phyloP scores from a whole-genome alignment of 2,113 vertebrate species.

The Rhynchomys soricoides region DNA sequence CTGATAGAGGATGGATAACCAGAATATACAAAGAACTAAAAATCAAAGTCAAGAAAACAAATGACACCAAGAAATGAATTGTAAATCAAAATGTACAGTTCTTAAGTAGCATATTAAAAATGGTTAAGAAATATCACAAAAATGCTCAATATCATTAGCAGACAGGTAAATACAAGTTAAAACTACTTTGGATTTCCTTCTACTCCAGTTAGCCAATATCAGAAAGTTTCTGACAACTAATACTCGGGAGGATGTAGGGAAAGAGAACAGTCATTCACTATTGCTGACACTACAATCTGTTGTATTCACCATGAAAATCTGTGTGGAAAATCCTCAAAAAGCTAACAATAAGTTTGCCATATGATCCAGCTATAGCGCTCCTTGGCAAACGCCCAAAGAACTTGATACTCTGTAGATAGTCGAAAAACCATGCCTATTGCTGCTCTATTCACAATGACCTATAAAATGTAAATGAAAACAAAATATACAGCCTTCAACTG shows the following conservation, averaged over 20 bases:
- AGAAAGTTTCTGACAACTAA: neutral
- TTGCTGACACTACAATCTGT: neutral
- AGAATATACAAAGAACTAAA: neutral
- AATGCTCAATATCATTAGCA: neutral
- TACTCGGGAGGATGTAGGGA: neutral
- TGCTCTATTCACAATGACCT: neutral
- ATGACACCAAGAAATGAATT: neutral
- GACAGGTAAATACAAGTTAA: neutral
- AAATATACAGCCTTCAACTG: neutral
- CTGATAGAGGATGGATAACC: neutral
- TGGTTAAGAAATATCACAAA: neutral
- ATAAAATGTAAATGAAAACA: neutral
- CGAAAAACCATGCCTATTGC: neutral
- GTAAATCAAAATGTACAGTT: neutral
- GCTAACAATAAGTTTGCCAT: neutral
- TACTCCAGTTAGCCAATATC: neutral
- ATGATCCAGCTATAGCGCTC: neutral
- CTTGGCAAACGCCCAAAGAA: neutral
- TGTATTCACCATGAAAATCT: neutral
- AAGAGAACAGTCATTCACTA: neutral
- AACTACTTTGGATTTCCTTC: neutral
- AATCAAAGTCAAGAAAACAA: neutral
- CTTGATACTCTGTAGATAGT: neutral
- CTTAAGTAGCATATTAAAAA: neutral
- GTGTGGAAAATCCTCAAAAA: neutral